phyloP scores from a whole-genome alignment of 2,113 vertebrate genomes.

The Macrotus californicus region DNA sequence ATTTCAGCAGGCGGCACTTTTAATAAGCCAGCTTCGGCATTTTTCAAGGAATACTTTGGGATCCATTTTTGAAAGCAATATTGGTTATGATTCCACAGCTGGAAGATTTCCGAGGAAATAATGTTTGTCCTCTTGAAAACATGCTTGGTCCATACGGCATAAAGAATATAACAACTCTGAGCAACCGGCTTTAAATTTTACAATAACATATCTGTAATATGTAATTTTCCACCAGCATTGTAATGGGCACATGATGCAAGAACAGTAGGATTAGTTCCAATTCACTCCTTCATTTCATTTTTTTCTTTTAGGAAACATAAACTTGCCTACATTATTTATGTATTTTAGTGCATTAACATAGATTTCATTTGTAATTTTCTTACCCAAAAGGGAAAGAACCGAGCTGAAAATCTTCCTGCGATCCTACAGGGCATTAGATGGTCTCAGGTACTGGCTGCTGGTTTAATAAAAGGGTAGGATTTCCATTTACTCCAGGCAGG shows the following conservation, averaged over 20 bases:
- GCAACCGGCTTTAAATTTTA: constrained; percentile 1
- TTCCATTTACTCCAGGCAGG: constrained; percentile 93
- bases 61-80: constrained; percentile 70
- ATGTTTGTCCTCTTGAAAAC: constrained; percentile 53
- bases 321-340: background rate
- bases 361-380: constrained; percentile 43
- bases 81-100: constrained; percentile 67
- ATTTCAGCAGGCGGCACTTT: constrained; percentile 70
- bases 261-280: background rate
- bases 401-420: constrained; percentile 77
- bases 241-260: background rate
- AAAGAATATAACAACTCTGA: constrained; percentile 11
- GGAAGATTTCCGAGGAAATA: constrained; percentile 58
- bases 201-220: background rate
- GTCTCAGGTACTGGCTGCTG: constrained; percentile 92
- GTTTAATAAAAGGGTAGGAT: constrained; percentile 96
- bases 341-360: constrained; percentile 9
- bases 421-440: constrained; percentile 86
- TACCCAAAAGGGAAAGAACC: constrained; percentile 3
- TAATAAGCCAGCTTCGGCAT: constrained; percentile 53
- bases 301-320: constrained; percentile 31
- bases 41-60: constrained; percentile 68
- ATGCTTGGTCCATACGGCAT: background rate
- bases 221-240: background rate
- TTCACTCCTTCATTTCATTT: constrained; percentile 28